phyloP scores from a whole-genome alignment of 2,888 invertebrate genomes.

The Taenaris catops region DNA sequence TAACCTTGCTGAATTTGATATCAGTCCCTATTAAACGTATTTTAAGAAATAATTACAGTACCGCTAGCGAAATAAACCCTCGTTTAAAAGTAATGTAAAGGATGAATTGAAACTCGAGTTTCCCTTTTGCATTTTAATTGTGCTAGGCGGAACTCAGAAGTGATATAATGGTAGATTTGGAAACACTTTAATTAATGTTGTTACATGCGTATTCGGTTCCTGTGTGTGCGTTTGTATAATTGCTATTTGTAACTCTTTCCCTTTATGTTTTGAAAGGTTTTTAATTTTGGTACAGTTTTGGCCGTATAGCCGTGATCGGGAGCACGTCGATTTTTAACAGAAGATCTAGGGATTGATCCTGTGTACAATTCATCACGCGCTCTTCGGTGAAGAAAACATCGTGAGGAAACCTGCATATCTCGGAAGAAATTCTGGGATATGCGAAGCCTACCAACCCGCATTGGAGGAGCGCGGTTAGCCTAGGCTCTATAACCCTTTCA shows the following conservation, averaged over 20 bases:
- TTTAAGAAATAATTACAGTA: conserved; percentile 26
- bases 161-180: conserved; percentile 71
- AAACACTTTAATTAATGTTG: conserved; percentile 73
- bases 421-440: no score
- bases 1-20: conserved; percentile 25
- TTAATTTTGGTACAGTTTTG: no score
- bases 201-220: conserved; percentile 59
- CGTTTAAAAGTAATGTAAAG: conserved; percentile 28
- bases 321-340: no score
- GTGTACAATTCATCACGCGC: no score
- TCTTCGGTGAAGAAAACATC: no score
- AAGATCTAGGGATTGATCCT: no score
- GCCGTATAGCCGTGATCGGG: no score
- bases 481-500: no score
- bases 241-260: conserved; percentile 29
- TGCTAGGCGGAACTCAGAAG: conserved; percentile 45
- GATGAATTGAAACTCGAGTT: conserved; percentile 45
- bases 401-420: no score
- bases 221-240: conserved; percentile 35
- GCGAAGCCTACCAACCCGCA: no score
- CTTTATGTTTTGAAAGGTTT: conserved; percentile 10
- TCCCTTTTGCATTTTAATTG: conserved; percentile 74
- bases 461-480: no score
- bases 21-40: conserved; percentile 23
- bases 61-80: conserved; percentile 23